Conservation (phyloP, 2,888 invertebrate species). For the Perizoma flavofasciatum region DNA sequence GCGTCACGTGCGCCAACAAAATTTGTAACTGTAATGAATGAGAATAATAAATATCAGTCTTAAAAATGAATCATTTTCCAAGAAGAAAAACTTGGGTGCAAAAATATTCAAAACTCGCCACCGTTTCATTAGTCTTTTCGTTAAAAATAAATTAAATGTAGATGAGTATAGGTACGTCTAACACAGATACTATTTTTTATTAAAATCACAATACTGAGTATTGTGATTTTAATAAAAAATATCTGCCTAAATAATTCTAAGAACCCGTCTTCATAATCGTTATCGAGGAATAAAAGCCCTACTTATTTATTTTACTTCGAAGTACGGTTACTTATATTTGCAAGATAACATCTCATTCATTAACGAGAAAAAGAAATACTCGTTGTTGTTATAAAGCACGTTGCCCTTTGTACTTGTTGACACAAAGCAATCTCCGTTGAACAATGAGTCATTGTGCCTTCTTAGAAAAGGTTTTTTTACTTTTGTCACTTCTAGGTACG, state of each 20-base stretch:
- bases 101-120: conserved; percentile 43
- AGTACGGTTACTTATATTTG: conserved; percentile 15
- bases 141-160: conserved; percentile 32
- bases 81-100: conserved; percentile 44
- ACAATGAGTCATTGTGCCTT: conserved; percentile 19
- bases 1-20: conserved; percentile 54
- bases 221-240: neutral
- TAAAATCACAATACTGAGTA: no score
- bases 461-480: conserved; percentile 6
- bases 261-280: conserved; percentile 3
- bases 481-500: no score
- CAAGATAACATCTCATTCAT: conserved; percentile 27
- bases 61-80: conserved; percentile 53
- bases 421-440: conserved; percentile 21
- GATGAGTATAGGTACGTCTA: conserved; percentile 1
- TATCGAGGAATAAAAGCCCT: neutral
- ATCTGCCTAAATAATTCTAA: neutral
- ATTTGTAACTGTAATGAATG: conserved; percentile 59
- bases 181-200: neutral
- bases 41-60: conserved; percentile 57
- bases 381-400: conserved; percentile 6
- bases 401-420: conserved; percentile 19
- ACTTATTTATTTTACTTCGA: conserved; percentile 20
- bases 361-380: conserved; percentile 18
- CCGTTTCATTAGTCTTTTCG: conserved; percentile 34